Percentiles rank a stretch among this genome's conserved stretches.
Conservation (phyloP, 2,888 invertebrate genomes). For the Lysandra bellargus region DNA sequence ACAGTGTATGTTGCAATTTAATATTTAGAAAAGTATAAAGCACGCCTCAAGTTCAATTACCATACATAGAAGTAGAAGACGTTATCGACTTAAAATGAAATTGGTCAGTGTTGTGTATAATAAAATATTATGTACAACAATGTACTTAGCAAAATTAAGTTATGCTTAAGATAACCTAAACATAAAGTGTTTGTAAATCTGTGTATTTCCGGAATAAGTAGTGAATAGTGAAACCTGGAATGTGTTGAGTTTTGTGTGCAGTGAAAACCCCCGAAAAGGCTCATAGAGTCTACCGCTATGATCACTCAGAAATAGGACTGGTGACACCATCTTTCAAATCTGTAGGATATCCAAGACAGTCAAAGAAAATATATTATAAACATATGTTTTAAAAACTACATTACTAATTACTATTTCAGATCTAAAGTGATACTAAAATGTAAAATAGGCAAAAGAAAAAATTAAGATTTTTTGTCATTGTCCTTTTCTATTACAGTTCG, state of each 20-base stretch:
- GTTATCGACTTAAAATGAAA: conserved; percentile 55
- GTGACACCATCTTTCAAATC: not conserved
- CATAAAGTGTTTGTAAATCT: too few relatives aligned
- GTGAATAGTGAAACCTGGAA: not conserved
- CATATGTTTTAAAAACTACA: too few relatives aligned
- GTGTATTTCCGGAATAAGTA: not conserved
- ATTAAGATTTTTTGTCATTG: not conserved
- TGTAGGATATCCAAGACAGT: not conserved
- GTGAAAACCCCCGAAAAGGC: not conserved
- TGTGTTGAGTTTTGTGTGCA: not conserved
- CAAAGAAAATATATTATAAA: not conserved
- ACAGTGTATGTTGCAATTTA: conserved; percentile 62
- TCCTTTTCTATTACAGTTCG: conserved; percentile 55
- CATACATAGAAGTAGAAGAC: conserved; percentile 54
- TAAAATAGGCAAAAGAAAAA: not conserved
- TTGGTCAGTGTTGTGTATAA: conserved; percentile 53
- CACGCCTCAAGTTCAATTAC: conserved; percentile 54
- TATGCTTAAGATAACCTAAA: too few relatives aligned
- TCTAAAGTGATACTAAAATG: too few relatives aligned
- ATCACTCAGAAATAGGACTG: not conserved
- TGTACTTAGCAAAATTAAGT: not conserved
- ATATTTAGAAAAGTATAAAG: conserved; percentile 68
- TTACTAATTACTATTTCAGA: too few relatives aligned
- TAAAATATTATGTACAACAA: not conserved
- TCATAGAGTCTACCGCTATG: not conserved